Percentiles rank a stretch among this genome's conserved stretches.
These are phyloP conservation scores for Carassius auratus DNA, from an alignment of 2,113 vertebrate species.

Conservation along the genomic window DNA sequence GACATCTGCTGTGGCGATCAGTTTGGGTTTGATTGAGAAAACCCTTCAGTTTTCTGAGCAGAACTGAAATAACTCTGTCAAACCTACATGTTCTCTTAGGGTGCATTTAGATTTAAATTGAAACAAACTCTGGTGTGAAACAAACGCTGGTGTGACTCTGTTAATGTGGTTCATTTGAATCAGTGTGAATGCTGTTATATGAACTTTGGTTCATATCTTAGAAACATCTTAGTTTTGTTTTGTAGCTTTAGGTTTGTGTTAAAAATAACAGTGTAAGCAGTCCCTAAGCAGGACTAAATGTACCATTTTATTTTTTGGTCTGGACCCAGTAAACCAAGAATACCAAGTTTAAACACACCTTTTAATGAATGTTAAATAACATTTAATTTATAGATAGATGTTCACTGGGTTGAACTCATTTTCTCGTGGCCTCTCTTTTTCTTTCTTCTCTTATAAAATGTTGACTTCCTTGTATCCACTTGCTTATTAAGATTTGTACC, in stretches of 20 bases:
- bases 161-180: too few relatives aligned
- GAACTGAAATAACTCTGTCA: not conserved
- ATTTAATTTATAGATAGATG: not conserved
- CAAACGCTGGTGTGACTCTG: too few relatives aligned
- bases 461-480: not conserved
- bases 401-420: not conserved
- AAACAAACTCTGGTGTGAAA: too few relatives aligned
- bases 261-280: too few relatives aligned
- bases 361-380: not conserved
- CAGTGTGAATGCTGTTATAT: too few relatives aligned
- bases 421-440: not conserved
- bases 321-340: too few relatives aligned
- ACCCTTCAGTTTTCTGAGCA: not conserved
- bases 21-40: slow-evolving; percentile 2
- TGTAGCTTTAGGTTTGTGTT: not conserved
- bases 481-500: slow-evolving; percentile 9
- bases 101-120: too few relatives aligned
- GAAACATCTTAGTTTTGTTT: not conserved
- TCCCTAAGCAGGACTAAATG: not conserved
- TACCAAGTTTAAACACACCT: not conserved
- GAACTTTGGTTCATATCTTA: too few relatives aligned
- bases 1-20: slow-evolving; percentile 20
- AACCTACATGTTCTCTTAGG: not conserved
- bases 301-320: not conserved
- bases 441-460: not conserved